Conservation (phyloP, 1,140 invertebrate genomes). For the Drosophila suzukii region DNA sequence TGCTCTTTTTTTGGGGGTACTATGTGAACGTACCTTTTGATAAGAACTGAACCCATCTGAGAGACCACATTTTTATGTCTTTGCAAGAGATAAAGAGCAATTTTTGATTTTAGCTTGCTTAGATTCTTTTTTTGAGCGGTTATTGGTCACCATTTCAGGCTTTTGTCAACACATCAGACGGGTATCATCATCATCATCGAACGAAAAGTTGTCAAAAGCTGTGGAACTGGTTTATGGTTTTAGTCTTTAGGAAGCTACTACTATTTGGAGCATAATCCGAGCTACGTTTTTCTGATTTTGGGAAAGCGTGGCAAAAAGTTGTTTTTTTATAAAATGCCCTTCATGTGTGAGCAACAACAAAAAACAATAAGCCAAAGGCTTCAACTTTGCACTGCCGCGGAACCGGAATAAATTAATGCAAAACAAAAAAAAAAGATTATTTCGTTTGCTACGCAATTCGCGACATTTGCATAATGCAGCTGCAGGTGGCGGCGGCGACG, state of each 20-base stretch:
- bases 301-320: slow-evolving; percentile 28
- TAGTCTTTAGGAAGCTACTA: slow-evolving; percentile 9
- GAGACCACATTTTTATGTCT: slow-evolving; percentile 15
- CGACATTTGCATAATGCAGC: slow-evolving; percentile 72
- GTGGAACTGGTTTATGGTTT: slow-evolving; percentile 57
- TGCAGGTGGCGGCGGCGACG: slow-evolving; percentile 50
- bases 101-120: slow-evolving; percentile 13
- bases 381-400: slow-evolving; percentile 64
- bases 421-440: slow-evolving; percentile 48
- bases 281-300: neutral
- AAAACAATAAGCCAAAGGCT: slow-evolving; percentile 20
- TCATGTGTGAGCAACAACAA: slow-evolving; percentile 38
- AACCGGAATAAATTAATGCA: slow-evolving; percentile 67
- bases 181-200: slow-evolving; percentile 22
- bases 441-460: slow-evolving; percentile 70
- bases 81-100: slow-evolving; percentile 25
- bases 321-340: slow-evolving; percentile 46
- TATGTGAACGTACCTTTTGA: slow-evolving; percentile 8
- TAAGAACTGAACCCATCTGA: slow-evolving; percentile 24
- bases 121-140: slow-evolving; percentile 2
- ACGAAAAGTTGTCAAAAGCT: slow-evolving; percentile 47
- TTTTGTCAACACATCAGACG: slow-evolving; percentile 31
- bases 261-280: slow-evolving; percentile 54
- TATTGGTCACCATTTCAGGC: slow-evolving; percentile 13
- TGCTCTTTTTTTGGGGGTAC: neutral